Percentiles rank a stretch among this genome's conserved stretches.
phyloP scores from a whole-genome alignment of 2,113 vertebrate species.

The Microcebus jonahi region DNA sequence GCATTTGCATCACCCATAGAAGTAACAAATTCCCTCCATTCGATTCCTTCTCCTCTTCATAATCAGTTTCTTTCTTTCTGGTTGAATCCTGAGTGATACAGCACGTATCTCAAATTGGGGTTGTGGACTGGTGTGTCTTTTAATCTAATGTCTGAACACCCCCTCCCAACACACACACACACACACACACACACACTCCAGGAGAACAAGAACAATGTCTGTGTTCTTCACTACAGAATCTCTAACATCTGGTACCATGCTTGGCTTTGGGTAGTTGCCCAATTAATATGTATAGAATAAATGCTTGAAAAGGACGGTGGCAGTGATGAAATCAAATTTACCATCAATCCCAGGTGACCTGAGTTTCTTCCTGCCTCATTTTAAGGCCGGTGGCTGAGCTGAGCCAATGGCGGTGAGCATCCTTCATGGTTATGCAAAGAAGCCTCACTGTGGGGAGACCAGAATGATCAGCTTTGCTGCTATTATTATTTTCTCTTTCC shows the following conservation, averaged over 20 bases:
- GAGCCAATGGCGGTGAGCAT: rapidly evolving
- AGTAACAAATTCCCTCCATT: not conserved
- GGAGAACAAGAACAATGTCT: not conserved
- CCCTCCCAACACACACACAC: too few relatives aligned
- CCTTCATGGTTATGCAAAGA: rapidly evolving
- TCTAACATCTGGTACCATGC: not conserved
- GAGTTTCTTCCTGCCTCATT: too few relatives aligned
- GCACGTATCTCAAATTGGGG: not conserved
- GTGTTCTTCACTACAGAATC: not conserved
- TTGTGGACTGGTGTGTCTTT: not conserved
- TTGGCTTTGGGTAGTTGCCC: not conserved
- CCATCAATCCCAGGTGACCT: not conserved
- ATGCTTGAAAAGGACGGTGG: not conserved
- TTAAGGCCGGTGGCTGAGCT: too few relatives aligned
- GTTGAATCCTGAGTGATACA: not conserved
- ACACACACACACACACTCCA: not conserved
- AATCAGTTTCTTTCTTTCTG: not conserved
- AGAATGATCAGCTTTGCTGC: not conserved
- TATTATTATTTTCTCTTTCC: not conserved
- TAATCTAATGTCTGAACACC: not conserved
- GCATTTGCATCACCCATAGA: not conserved
- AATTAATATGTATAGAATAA: not conserved
- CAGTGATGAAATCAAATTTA: not conserved
- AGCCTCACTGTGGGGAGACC: not conserved
- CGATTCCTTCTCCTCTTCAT: not conserved